Evolutionary conservation across 2,888 invertebrate genomes (phyloP).

Genomic region (Pyralis farinalis): DNA sequence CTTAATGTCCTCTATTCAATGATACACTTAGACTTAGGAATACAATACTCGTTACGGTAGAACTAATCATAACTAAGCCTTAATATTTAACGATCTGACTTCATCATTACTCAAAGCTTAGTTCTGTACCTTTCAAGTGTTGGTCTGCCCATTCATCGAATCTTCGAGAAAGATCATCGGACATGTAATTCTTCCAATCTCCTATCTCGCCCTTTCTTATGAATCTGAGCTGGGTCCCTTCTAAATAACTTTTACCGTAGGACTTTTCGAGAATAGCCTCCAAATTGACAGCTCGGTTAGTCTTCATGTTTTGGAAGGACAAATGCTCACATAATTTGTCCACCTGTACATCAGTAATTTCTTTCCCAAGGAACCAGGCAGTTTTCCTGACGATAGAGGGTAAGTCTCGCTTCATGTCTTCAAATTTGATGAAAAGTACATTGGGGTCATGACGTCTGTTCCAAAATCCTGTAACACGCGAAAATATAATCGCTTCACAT

Average conservation of each 20-base stretch:
- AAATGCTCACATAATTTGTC: slow-evolving; percentile 86
- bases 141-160: slow-evolving; percentile 87
- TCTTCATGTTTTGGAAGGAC: slow-evolving; percentile 90
- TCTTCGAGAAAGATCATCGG: slow-evolving; percentile 83
- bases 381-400: slow-evolving; percentile 84
- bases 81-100: too few species aligned
- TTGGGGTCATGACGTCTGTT: slow-evolving; percentile 85
- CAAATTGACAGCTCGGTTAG: slow-evolving; percentile 89
- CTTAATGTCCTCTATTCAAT: too few species aligned
- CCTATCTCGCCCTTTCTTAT: slow-evolving; percentile 90
- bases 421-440: slow-evolving; percentile 89
- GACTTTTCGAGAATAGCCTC: slow-evolving; percentile 82
- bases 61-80: too few species aligned
- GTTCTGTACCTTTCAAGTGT: slow-evolving; percentile 82
- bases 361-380: slow-evolving; percentile 86
- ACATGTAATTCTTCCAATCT: slow-evolving; percentile 90
- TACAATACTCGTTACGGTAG: too few species aligned
- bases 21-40: too few species aligned
- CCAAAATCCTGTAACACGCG: slow-evolving; percentile 85
- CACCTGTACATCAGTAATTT: slow-evolving; percentile 84
- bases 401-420: slow-evolving; percentile 90
- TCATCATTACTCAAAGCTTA: slow-evolving; percentile 75
- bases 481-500: too few species aligned
- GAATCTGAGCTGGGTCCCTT: slow-evolving; percentile 80
- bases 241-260: slow-evolving; percentile 64